Percentiles rank a stretch among this genome's conserved stretches.
These are phyloP conservation scores for Sinosuthora webbiana DNA, from an alignment of 2,113 vertebrate species.

Conservation along the genomic window DNA sequence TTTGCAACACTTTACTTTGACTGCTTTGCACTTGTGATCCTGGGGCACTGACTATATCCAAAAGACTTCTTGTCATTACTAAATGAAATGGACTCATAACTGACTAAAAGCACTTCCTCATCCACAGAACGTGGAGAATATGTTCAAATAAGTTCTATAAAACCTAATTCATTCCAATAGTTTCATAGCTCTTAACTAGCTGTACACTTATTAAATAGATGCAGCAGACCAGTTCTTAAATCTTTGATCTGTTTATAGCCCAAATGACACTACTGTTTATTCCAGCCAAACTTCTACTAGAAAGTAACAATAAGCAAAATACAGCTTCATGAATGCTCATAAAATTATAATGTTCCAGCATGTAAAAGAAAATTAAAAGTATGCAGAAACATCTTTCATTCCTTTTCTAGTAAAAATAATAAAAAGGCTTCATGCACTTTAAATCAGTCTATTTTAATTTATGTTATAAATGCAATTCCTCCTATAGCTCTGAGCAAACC, in stretches of 20 bases:
- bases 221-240: background rate
- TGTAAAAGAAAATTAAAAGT: background rate
- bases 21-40: background rate
- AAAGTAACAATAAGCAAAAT: background rate
- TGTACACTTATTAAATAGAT: background rate
- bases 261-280: background rate
- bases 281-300: background rate
- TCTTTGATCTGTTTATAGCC: background rate
- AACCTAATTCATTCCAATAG: background rate
- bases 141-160: background rate
- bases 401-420: background rate
- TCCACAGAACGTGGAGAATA: background rate
- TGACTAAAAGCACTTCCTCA: background rate
- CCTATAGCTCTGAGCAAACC: background rate
- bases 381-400: background rate
- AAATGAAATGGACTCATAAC: background rate
- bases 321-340: background rate
- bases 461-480: background rate
- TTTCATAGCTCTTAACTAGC: background rate
- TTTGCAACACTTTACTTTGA: background rate
- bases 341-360: background rate
- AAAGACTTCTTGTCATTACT: background rate
- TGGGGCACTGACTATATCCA: background rate
- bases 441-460: background rate
- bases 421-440: background rate